Base-by-base conservation (phyloP, 2,113 vertebrate genomes). In the Heloderma charlesbogerti region DNA sequence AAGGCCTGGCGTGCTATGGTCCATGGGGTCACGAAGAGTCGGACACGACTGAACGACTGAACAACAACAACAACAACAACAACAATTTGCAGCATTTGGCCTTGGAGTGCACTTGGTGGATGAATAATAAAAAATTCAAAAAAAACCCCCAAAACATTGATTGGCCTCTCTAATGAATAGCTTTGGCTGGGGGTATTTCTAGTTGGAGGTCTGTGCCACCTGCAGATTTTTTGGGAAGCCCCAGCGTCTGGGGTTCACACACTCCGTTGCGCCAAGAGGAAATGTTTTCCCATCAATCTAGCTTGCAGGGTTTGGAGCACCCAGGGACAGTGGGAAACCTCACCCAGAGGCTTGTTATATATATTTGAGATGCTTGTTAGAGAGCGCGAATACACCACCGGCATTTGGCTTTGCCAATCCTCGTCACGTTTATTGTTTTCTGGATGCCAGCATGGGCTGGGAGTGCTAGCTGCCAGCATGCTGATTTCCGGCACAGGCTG, bases 91-190 rank as follows among this genome's bases (percentile, higher is more conserved):
- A n/a, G n/a, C n/a, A n/a, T n/a, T 66, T 67, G 71, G 93, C 86
- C 89, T 92, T 72, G 84, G 85, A 69, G 81, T 54, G 87, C 71
- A 87, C 82, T 88, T 72, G 51, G 83, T 67, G 88, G 85, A 84
- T 92, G 88, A 90, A 94, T 91, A 92, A 94, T 91, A 88, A 92
- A 85, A 92, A 81, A 89, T 43, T 67, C 67, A 63, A 66, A 60
- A 31, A 87, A 75, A 72, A 27, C 20, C 18, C 54, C 57, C 54
- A n/a, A n/a, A n/a, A n/a, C n/a, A 94, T 94, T 83, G 93, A 94
- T 94, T 82, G 90, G 86, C 37, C 87, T 40, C 71, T 84, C 84
- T 89, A 91, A 91, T 92, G 75, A 92, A 92, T 90, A 82, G 48
- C 88, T 89, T 89, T 90, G 87, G 87, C 91, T 84, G 29, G 63